Evolutionary conservation across 2,797 vertebrate species (phyloP), one percentile per base, ranked within the genome.

Genomic region (Sciurus vulgaris): DNA sequence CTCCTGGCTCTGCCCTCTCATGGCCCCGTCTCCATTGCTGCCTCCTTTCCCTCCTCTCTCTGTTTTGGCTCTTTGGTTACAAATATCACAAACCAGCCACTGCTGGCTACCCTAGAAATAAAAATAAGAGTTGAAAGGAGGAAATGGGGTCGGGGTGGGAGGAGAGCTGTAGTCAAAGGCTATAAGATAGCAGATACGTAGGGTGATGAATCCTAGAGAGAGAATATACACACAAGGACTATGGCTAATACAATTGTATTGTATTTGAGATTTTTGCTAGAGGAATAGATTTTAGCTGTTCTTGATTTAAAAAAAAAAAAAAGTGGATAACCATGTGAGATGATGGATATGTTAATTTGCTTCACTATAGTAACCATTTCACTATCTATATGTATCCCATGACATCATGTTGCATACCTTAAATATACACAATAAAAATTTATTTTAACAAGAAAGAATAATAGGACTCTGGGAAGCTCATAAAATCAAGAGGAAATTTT

Each of bases 311-410:
- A 44, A 47, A n/a, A 87, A n/a, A 87, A 91, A 87, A 85, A 70
- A 67, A 67, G 33, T 56, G 67, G 79, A 86, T 67, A 88, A 83
- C 79, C 49, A 70, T 84, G 73, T 70, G 61, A 95, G 49, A n/a
- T 63, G 90, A 95, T 87, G 76, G 83, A 87, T 82, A 84, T 63
- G 70, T 26, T 92, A 95, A 88, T 93, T 93, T 93, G 65, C 86
- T 89, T 95, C 41, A 44, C 91, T 85, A 67, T 85, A 88, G 86
- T 73, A 93, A 93, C 91, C 73, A 35, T 72, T 84, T 89, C 85
- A 79, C 79, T 73, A 56, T 89, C 86, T 95, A 79, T 93, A 89
- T 93, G 91, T 65, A 65, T 88, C 79, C 73, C 18, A n/a, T 86
- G 86, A 79, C 73, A 38, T 91, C 85, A 84, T 93, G 54, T 63